phyloP scores from a whole-genome alignment of 2,888 invertebrate genomes.

The Perithous albicinctus region DNA sequence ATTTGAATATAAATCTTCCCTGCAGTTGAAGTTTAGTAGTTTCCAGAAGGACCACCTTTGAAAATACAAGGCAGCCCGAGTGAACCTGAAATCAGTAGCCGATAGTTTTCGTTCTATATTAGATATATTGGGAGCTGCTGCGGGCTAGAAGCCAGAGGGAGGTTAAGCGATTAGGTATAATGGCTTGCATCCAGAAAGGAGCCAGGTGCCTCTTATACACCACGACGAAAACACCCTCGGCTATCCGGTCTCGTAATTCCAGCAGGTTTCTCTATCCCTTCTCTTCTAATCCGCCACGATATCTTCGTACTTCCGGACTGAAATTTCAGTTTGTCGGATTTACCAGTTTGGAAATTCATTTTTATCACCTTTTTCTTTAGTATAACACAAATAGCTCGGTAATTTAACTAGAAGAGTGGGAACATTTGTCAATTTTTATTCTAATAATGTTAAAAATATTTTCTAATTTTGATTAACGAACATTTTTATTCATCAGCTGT shows the following conservation, averaged over 20 bases:
- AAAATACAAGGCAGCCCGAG: background rate
- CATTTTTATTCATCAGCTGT: too few relatives aligned
- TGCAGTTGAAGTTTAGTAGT: background rate
- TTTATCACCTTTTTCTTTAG: background rate
- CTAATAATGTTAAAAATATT: too few relatives aligned
- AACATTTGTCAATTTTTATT: background rate
- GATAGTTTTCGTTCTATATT: slow-evolving; percentile 72
- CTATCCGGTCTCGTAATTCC: slow-evolving; percentile 27
- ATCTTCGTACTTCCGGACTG: background rate
- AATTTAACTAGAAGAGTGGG: background rate
- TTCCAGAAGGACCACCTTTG: background rate
- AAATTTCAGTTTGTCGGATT: slow-evolving; percentile 30
- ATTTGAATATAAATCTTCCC: too few relatives aligned
- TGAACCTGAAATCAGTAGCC: slow-evolving; percentile 47
- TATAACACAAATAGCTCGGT: background rate
- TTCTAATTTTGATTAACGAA: background rate
- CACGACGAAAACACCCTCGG: slow-evolving; percentile 41
- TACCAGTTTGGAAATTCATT: slow-evolving; percentile 10
- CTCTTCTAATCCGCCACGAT: slow-evolving; percentile 23
- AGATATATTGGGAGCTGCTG: slow-evolving; percentile 77
- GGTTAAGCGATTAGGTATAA: slow-evolving; percentile 82
- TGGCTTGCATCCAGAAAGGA: slow-evolving; percentile 80
- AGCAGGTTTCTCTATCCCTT: slow-evolving; percentile 24
- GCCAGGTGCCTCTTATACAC: slow-evolving; percentile 22
- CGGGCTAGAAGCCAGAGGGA: slow-evolving; percentile 80